Percentiles rank a stretch among this genome's conserved stretches.
Evolutionary conservation across 2,888 invertebrate species (phyloP).

Genomic region (Cephus pulcher): DNA sequence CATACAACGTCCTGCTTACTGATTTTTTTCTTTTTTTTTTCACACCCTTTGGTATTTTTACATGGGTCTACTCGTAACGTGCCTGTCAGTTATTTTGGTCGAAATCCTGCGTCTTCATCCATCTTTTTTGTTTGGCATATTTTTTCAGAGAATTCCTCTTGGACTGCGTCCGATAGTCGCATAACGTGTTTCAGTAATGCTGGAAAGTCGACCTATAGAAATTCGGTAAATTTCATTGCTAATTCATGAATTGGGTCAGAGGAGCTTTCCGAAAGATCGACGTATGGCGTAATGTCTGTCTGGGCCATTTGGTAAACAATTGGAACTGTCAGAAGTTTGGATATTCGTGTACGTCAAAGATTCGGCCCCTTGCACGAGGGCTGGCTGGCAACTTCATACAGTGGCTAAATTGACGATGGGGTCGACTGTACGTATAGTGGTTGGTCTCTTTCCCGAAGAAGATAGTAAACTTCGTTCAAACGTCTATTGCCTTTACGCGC

Average conservation of each 20-base stretch:
- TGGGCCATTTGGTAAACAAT: constrained; percentile 13
- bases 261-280: constrained; percentile 14
- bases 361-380: constrained; percentile 24
- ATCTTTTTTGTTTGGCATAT: not conserved
- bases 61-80: too few species aligned
- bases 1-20: too few species aligned
- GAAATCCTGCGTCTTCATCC: not conserved
- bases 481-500: not conserved
- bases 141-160: not conserved
- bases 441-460: constrained; percentile 32
- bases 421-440: not conserved
- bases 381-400: not conserved
- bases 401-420: not conserved
- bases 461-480: constrained; percentile 42
- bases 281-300: constrained; percentile 8
- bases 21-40: too few species aligned
- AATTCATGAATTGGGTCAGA: constrained; percentile 50
- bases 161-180: too few species aligned
- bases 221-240: constrained; percentile 44
- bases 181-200: too few species aligned
- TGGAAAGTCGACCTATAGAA: not conserved
- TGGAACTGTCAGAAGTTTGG: constrained; percentile 51
- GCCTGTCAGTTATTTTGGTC: too few species aligned
- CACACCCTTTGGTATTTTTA: too few species aligned
- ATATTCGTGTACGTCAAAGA: constrained; percentile 54